A percentile compares a stretch with the other conserved stretches of the same genome.
phyloP scores from a whole-genome alignment of 2,888 invertebrate genomes.

The Platerodrilus igneus region DNA sequence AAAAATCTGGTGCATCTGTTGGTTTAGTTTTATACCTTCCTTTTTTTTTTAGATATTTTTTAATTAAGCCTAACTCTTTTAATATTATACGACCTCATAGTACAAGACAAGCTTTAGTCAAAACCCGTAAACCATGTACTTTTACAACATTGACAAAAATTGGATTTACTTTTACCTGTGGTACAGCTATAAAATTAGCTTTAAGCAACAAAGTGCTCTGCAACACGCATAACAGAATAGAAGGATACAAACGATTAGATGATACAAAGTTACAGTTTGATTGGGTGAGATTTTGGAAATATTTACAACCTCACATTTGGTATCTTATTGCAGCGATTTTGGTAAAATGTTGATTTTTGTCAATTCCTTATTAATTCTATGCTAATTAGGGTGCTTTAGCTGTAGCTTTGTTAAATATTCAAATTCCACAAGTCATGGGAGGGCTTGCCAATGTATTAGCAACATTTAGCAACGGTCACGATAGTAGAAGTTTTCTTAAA shows the following conservation, averaged over 20 bases:
- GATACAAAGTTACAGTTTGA: conserved; percentile 64
- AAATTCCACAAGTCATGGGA: conserved; percentile 82
- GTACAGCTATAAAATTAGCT: conserved; percentile 10
- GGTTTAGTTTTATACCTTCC: conserved; percentile 14
- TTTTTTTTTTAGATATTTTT: conserved; percentile 9
- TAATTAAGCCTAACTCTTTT: conserved; percentile 9
- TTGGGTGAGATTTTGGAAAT: conserved; percentile 68
- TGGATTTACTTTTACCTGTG: conserved; percentile 16
- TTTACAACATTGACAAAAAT: conserved; percentile 24
- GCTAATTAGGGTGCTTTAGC: conserved; percentile 75
- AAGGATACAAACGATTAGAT: conserved; percentile 36
- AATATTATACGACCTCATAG: conserved; percentile 12
- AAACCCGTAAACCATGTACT: conserved; percentile 2
- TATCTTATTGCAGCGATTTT: conserved; percentile 71
- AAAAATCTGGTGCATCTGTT: neutral
- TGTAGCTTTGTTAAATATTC: conserved; percentile 83
- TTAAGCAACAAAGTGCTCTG: conserved; percentile 28
- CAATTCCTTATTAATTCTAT: conserved; percentile 10
- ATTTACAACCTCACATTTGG: conserved; percentile 73
- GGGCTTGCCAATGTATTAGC: conserved; percentile 75
- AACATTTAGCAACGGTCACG: conserved; percentile 51
- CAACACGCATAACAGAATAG: conserved; percentile 38
- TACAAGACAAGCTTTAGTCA: conserved; percentile 13
- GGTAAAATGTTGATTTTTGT: conserved; percentile 54
- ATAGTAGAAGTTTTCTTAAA: conserved; percentile 53